Conservation (phyloP, 1,140 invertebrate genomes). For the Lasaia peninsularis region DNA sequence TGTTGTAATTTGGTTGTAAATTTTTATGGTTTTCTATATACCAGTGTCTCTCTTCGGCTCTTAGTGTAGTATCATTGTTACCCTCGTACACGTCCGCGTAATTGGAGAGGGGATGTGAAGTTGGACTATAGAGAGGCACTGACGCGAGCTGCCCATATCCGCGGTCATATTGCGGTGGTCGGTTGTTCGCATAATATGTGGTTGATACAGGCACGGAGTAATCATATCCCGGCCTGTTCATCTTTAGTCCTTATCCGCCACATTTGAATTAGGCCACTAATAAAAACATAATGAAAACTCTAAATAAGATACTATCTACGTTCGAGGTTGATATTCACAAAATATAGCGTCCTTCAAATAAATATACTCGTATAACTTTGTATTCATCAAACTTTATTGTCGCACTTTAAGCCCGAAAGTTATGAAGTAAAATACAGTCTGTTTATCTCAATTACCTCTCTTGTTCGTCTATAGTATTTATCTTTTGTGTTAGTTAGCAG, state of each 20-base stretch:
- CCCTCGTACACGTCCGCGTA: conserved; percentile 73
- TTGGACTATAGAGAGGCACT: conserved; percentile 58
- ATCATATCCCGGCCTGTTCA: conserved; percentile 73
- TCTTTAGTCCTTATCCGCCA: conserved; percentile 62
- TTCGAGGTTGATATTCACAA: conserved; percentile 12
- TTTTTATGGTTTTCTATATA: conserved; percentile 76
- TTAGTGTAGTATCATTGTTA: conserved; percentile 72
- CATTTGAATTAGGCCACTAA: conserved; percentile 57
- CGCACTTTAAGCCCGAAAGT: conserved; percentile 55
- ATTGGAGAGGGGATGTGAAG: conserved; percentile 61
- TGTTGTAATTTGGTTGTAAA: conserved; percentile 55
- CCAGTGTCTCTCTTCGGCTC: conserved; percentile 74
- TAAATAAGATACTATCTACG: conserved; percentile 37
- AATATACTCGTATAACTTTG: neutral
- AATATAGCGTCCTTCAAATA: neutral
- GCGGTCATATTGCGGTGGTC: conserved; percentile 66
- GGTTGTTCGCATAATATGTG: conserved; percentile 61
- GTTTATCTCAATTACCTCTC: conserved; percentile 67
- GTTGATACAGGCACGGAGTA: conserved; percentile 66
- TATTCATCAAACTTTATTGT: conserved; percentile 46
- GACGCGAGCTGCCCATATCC: conserved; percentile 57
- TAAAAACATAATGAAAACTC: conserved; percentile 23
- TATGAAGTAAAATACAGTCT: conserved; percentile 56
- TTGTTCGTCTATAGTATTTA: conserved; percentile 62
- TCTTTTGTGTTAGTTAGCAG: conserved; percentile 59